Evolutionary conservation across 2,113 vertebrate species (phyloP), one percentile per base, ranked within the genome.

Genomic region (Otolemur garnettii): DNA sequence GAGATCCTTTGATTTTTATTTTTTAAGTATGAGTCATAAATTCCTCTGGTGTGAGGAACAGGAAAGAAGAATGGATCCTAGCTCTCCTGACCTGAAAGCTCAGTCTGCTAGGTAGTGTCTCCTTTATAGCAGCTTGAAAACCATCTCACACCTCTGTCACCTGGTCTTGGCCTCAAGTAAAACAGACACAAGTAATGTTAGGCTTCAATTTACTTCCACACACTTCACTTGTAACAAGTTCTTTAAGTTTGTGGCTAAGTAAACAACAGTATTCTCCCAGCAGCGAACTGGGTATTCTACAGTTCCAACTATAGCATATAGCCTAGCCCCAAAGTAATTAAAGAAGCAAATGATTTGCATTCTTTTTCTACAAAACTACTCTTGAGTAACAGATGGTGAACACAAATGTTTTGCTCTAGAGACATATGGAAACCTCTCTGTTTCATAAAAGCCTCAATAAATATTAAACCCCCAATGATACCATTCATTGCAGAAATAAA

Each of bases 311-410:
- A 1, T 83, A 87, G 9, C 45, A 50, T 68, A 81, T 96, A 92
- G 72, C 93, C 93, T 90, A 93, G 92, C 93, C 94, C 59, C 38
- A 78, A 88, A 89, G 93, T 98, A 97, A 98, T 97, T 98, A 97
- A 98, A 98, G 97, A 98, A 96, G 81, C 62, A 94, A 97, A 94
- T 57, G 33, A 98, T 98, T 98, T 98, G 97, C 98, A 97, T 98
- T 98, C 96, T 98, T 98, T 98, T 97, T 92, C 96, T 95, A 90
- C 96, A 97, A 97, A 98, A 98, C 90, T 89, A 77, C 91, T 85
- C 90, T 96, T 89, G 97, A 98, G 95, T 97, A 98, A 97, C 98
- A 98, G 98, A 98, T 98, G 98, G 98, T 2, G 5, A 97, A 97
- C 62, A 4, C 98, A 98, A 98, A 98, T 97, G 87, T 98, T 97